phyloP scores from a whole-genome alignment of 2,113 vertebrate species.

The Psittacus erithacus region DNA sequence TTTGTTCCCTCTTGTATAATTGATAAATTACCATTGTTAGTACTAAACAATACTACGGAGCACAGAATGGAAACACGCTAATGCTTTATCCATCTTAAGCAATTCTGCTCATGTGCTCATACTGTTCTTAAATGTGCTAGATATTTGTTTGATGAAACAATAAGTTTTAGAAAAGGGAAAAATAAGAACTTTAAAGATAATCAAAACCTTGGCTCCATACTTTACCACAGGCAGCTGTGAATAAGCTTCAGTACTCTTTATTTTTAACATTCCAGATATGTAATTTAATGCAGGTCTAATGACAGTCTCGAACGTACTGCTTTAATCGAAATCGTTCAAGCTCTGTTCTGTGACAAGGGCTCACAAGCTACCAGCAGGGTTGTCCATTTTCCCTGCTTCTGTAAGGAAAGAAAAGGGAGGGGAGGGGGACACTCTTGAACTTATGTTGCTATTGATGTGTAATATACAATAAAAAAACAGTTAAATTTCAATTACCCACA shows the following conservation, averaged over 20 bases:
- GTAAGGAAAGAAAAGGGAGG: constrained; percentile 62
- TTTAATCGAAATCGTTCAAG: constrained; percentile 82
- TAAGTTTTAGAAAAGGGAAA: constrained; percentile 73
- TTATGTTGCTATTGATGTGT: constrained; percentile 84
- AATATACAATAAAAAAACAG: constrained; percentile 86
- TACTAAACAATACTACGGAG: constrained; percentile 35
- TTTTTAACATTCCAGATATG: constrained; percentile 82
- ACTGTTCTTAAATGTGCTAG: constrained; percentile 70
- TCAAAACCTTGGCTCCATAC: constrained; percentile 75
- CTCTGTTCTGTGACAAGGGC: constrained; percentile 77
- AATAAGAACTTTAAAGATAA: constrained; percentile 80
- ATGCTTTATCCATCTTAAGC: constrained; percentile 63
- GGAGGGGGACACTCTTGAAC: constrained; percentile 76
- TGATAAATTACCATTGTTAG: constrained; percentile 60
- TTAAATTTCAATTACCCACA: constrained; percentile 87
- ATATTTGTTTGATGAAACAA: constrained; percentile 78
- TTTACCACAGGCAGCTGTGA: constrained; percentile 71
- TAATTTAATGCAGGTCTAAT: constrained; percentile 83
- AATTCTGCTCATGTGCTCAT: constrained; percentile 53
- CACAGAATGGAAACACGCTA: constrained; percentile 62
- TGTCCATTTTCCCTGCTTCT: constrained; percentile 78
- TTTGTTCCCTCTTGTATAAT: constrained; percentile 38
- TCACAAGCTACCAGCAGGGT: constrained; percentile 75
- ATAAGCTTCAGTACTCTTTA: constrained; percentile 77
- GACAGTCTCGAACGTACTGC: constrained; percentile 79